A percentile compares a stretch with the other conserved stretches of the same genome.
These are phyloP conservation scores for Epicampocera succincta DNA, from an alignment of 2,888 invertebrate genomes.

Conservation along the genomic window DNA sequence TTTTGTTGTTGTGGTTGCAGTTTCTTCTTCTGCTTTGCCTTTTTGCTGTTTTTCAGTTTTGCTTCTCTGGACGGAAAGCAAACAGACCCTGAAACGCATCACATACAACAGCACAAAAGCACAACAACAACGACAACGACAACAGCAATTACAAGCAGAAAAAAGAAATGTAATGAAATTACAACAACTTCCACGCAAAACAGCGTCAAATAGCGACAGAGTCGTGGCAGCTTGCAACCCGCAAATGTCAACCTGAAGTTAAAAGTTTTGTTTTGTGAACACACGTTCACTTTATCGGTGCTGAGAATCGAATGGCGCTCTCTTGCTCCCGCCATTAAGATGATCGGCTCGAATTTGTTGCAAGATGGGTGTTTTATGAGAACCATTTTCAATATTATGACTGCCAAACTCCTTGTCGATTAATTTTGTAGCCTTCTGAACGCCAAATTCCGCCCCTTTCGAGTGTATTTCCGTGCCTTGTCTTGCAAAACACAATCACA, in stretches of 20 bases:
- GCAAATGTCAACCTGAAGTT: slow-evolving; percentile 35
- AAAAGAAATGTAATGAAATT: slow-evolving; percentile 48
- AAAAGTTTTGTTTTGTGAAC: too few species aligned
- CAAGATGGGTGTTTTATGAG: too few species aligned
- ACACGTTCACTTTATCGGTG: too few species aligned
- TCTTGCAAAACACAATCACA: too few species aligned
- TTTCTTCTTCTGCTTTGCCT: slow-evolving; percentile 19
- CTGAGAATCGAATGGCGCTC: too few species aligned
- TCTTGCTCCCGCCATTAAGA: too few species aligned
- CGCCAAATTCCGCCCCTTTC: too few species aligned
- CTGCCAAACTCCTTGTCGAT: too few species aligned
- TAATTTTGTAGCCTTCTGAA: too few species aligned
- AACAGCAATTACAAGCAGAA: neutral
- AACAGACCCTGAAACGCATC: slow-evolving; percentile 68
- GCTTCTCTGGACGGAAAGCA: slow-evolving; percentile 60
- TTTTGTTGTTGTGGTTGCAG: slow-evolving; percentile 35
- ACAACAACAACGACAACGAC: slow-evolving; percentile 19
- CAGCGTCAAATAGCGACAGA: slow-evolving; percentile 20
- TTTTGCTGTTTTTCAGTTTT: slow-evolving; percentile 54
- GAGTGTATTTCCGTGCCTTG: too few species aligned
- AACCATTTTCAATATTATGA: too few species aligned
- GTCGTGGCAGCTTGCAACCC: slow-evolving; percentile 44
- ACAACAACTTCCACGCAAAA: slow-evolving; percentile 25
- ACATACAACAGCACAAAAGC: slow-evolving; percentile 25
- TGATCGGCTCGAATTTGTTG: too few species aligned